Evolutionary conservation across 2,888 invertebrate genomes (phyloP).

Genomic region (Lacanobia wlatinum): DNA sequence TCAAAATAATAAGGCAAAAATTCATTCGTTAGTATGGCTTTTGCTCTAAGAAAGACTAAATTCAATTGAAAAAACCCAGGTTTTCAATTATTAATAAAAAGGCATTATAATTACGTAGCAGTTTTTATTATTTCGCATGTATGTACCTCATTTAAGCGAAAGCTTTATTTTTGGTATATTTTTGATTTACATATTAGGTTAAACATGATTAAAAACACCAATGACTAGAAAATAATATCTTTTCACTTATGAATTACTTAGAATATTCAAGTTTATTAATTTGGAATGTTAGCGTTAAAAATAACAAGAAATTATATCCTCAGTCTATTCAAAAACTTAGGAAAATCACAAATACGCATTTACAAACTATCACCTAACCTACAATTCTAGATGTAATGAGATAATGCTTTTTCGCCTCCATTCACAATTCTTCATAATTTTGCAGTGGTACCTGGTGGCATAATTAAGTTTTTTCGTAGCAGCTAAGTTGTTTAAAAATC

Average conservation of each 20-base stretch:
- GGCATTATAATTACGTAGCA: constrained; percentile 54
- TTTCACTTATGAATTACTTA: constrained; percentile 42
- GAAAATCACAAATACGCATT: constrained; percentile 32
- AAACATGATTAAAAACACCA: constrained; percentile 55
- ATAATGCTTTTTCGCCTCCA: not conserved
- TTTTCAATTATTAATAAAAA: constrained; percentile 59
- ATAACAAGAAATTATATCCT: constrained; percentile 44
- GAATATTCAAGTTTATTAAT: constrained; percentile 30
- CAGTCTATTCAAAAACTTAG: constrained; percentile 49
- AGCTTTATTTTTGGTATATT: constrained; percentile 61
- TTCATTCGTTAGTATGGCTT: constrained; percentile 49
- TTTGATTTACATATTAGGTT: constrained; percentile 42
- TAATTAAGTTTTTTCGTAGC: not conserved
- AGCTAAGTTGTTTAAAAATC: no score
- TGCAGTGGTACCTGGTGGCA: not conserved
- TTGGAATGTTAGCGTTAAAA: constrained; percentile 48
- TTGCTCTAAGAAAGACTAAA: constrained; percentile 53
- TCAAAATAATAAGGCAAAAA: not conserved
- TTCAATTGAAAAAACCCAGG: constrained; percentile 44
- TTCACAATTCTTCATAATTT: not conserved
- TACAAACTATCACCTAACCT: constrained; percentile 11
- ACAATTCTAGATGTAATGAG: constrained; percentile 4
- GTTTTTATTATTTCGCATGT: constrained; percentile 58
- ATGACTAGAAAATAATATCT: constrained; percentile 71
- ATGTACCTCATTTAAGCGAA: constrained; percentile 57